Evolutionary conservation across 2,113 vertebrate genomes (phyloP).

Genomic region (Serinus canaria): DNA sequence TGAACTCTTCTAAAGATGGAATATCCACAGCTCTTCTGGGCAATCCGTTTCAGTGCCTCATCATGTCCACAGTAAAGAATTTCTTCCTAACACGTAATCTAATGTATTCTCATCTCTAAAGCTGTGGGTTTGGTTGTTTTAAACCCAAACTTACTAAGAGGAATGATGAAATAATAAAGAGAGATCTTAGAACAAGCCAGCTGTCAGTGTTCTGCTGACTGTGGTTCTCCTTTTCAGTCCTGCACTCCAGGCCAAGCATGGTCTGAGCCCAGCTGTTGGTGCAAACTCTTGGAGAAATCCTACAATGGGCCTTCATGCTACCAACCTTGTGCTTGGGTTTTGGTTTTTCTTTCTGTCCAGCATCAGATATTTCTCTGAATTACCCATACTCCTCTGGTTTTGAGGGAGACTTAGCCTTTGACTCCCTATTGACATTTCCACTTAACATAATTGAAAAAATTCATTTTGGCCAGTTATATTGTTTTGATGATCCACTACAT

Average conservation of each 20-base stretch:
- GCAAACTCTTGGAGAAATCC: neutral
- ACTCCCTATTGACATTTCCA: neutral
- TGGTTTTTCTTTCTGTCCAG: neutral
- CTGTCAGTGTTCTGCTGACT: neutral
- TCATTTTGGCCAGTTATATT: neutral
- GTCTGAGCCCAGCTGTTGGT: neutral
- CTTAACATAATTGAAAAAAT: neutral
- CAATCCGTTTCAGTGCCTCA: neutral
- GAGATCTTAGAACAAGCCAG: neutral
- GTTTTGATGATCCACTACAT: neutral
- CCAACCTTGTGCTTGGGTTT: neutral
- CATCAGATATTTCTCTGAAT: neutral
- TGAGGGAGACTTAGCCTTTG: neutral
- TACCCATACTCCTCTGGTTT: neutral
- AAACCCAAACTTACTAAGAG: neutral
- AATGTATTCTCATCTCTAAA: neutral
- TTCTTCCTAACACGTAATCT: neutral
- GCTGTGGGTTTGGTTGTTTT: neutral
- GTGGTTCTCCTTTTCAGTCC: neutral
- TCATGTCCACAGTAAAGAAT: neutral
- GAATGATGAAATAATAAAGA: neutral
- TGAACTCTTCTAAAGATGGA: neutral
- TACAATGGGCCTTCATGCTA: neutral
- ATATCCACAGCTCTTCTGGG: neutral
- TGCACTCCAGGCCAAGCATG: fast-evolving